Conservation (phyloP, 1,140 invertebrate species). For the Vanessa atalanta region DNA sequence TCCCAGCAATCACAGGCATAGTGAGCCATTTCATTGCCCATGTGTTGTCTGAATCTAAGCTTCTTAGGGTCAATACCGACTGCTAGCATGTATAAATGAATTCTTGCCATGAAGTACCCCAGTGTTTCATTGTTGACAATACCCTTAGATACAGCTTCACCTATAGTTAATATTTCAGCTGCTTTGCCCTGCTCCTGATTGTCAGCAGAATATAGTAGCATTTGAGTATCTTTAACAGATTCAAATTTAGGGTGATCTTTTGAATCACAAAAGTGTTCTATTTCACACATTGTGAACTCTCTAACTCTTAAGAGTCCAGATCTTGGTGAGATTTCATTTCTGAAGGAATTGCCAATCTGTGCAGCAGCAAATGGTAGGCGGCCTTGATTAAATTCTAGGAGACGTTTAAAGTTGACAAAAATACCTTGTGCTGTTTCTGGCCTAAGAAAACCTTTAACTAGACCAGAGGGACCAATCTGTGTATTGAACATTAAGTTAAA, state of each 20-base stretch:
- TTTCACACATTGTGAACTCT: conserved; percentile 99
- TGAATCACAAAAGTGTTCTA: conserved; percentile 99
- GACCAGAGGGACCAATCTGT: conserved; percentile 97
- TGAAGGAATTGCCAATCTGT: conserved; percentile 98
- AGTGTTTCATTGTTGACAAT: conserved; percentile 98
- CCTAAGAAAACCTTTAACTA: conserved; percentile 95
- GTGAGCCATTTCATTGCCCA: conserved; percentile 99
- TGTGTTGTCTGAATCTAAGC: conserved; percentile 98
- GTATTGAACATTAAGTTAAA: conserved; percentile 99
- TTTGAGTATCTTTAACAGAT: conserved; percentile 85
- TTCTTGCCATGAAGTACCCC: conserved; percentile 98
- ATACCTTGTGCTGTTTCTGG: conserved; percentile 99
- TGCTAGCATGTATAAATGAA: conserved; percentile 93
- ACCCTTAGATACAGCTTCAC: conserved; percentile 89
- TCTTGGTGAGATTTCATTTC: conserved; percentile 99
- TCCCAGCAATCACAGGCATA: conserved; percentile 99
- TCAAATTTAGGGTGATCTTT: conserved; percentile 97
- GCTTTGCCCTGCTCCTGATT: conserved; percentile 97
- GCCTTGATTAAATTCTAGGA: conserved; percentile 98
- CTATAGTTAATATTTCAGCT: conserved; percentile 86
- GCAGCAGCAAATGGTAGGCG: conserved; percentile 98
- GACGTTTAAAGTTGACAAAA: conserved; percentile 98
- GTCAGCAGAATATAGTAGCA: conserved; percentile 95
- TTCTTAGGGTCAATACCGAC: conserved; percentile 93
- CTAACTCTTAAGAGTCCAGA: conserved; percentile 97